Conservation (phyloP, 2,113 vertebrate genomes). For the Osmerus mordax region DNA sequence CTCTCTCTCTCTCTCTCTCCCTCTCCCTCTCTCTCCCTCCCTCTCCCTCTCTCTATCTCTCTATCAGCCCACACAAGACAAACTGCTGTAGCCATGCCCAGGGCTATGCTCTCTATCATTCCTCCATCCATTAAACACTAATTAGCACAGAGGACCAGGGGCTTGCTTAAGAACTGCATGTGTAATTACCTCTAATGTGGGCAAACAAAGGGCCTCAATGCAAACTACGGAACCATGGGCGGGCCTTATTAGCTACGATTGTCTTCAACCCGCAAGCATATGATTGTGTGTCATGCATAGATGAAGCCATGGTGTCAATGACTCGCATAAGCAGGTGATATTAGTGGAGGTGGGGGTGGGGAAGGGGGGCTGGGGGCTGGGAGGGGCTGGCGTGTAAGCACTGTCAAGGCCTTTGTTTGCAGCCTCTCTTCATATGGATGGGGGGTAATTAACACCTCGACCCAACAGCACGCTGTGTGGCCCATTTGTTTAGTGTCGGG, state of each 20-base stretch:
- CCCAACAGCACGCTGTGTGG: conserved; percentile 74
- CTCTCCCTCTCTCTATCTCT: too few relatives aligned
- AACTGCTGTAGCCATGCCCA: conserved; percentile 15
- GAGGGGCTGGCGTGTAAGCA: conserved; percentile 51
- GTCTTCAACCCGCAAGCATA: conserved; percentile 51
- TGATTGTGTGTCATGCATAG: conserved; percentile 67
- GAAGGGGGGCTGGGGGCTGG: conserved; percentile 28
- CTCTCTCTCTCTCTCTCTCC: conserved; percentile 23
- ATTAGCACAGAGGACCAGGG: conserved; percentile 68
- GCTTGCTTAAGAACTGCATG: conserved; percentile 75
- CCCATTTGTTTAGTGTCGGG: conserved; percentile 74
- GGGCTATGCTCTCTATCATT: conserved; percentile 53
- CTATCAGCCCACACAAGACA: too few relatives aligned
- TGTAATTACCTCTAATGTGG: conserved; percentile 70
- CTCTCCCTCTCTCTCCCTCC: too few relatives aligned
- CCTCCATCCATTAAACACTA: conserved; percentile 72
- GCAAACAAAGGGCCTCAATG: conserved; percentile 69
- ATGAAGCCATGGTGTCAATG: conserved; percentile 69
- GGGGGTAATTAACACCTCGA: conserved; percentile 75
- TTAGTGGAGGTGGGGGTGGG: conserved; percentile 45
- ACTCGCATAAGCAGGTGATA: conserved; percentile 64
- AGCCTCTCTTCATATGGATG: conserved; percentile 66
- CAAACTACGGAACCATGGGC: conserved; percentile 51
- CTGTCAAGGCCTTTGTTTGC: conserved; percentile 66
- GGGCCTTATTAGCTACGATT: conserved; percentile 51